A percentile compares a stretch with the other conserved stretches of the same genome.
Conservation (phyloP, 2,113 vertebrate species). For the Galemys pyrenaicus region DNA sequence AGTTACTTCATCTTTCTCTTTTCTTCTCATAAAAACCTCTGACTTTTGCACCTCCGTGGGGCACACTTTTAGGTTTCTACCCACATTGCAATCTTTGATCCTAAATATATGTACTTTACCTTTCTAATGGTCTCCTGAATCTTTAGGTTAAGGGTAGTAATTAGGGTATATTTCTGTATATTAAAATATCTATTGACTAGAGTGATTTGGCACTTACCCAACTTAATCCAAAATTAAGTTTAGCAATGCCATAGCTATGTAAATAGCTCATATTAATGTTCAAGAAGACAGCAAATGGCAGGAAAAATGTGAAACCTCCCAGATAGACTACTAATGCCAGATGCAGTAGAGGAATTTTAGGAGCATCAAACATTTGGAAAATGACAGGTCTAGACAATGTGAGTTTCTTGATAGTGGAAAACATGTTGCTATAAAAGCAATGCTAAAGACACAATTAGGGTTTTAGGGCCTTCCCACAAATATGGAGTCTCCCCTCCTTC, state of each 20-base stretch:
- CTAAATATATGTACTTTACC: neutral
- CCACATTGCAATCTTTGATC: neutral
- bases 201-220: conserved; percentile 14
- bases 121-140: neutral
- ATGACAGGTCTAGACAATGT: neutral
- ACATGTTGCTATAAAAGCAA: neutral
- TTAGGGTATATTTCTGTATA: neutral
- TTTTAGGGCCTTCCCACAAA: neutral
- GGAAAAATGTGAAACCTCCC: neutral
- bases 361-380: neutral
- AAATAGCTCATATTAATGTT: neutral
- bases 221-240: conserved; percentile 3
- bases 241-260: neutral
- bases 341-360: neutral
- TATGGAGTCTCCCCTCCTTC: neutral
- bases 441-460: neutral
- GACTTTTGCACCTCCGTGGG: neutral
- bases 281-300: neutral
- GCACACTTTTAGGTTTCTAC: neutral
- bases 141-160: neutral
- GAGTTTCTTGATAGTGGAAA: neutral
- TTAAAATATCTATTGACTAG: conserved; percentile 20
- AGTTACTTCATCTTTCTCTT: neutral
- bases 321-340: neutral
- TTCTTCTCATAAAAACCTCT: neutral